Base-by-base conservation (phyloP, 2,888 invertebrate genomes). In the Trissolcus japonicus region DNA sequence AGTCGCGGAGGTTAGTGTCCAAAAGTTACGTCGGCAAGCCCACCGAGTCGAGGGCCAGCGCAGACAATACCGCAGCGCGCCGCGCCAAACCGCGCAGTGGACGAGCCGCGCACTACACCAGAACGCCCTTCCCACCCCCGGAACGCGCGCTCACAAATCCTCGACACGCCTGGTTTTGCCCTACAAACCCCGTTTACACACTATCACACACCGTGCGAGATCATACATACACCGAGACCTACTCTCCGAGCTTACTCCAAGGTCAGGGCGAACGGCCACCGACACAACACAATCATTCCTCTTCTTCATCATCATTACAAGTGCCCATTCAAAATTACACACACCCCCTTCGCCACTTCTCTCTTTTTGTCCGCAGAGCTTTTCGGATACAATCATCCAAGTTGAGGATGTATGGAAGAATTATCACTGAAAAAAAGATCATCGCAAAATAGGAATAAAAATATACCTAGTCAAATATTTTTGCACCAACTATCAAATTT, bases 71-170 rank as follows among this genome's bases (percentile, higher is more conserved):
- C 85, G 87, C 87, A 88, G 84, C 86, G 86, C 82, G 79, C 80
- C 83, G 86, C 87, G 87, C 85, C 87, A 84, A 82, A 83, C 79
- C 87, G 86, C 88, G 84, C 83, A 84, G 83, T 85, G 87, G 87
- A 82, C 79, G 74, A 81, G 71, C 76, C 76, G 79, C 55, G 82
- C 86, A 87, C 87, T 86, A 86, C 76, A 68, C 76, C 75, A 76
- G 78, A 73, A 78, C 79, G 77, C 75, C 77, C 73, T 74, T 72
- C 79, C 80, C 80, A 80, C 63, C 82, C 81, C 81, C 82, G 74
- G 63, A 68, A 67, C 68, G 25, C 53, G 78, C 63, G 63, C 66
- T 67, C 71, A 57, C 81, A 48, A 74, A 79, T 72, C 79, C 79
- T 67, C 63, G 35, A 51, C 79, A 66, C 78, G 76, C 71, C 75